Conservation (phyloP, 2,113 vertebrate genomes). For the Oceanodroma tethys region DNA sequence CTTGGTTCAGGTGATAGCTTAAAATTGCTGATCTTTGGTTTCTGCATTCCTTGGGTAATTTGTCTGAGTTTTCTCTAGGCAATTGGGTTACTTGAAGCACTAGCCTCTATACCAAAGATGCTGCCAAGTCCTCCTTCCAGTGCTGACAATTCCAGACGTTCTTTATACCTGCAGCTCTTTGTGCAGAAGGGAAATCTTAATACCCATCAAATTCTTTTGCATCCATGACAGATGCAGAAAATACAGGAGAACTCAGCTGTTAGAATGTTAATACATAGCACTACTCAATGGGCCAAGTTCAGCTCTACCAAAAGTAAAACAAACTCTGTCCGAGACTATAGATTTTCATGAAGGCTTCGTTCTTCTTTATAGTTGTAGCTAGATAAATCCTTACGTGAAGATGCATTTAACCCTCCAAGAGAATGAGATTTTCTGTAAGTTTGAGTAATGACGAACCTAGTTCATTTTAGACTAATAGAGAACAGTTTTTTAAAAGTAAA, state of each 20-base stretch:
- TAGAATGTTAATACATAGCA: neutral
- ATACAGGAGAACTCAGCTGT: neutral
- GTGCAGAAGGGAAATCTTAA: neutral
- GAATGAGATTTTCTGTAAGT: neutral
- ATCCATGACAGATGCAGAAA: neutral
- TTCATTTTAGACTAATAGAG: neutral
- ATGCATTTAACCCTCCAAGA: neutral
- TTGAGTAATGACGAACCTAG: neutral
- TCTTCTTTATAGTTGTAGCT: neutral
- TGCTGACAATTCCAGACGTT: accelerated
- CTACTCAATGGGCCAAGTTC: neutral
- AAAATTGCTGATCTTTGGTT: neutral
- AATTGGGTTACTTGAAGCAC: neutral
- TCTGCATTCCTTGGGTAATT: neutral
- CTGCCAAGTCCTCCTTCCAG: neutral
- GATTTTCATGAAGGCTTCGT: neutral
- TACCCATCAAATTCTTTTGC: neutral
- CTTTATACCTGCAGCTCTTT: neutral
- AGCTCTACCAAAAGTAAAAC: neutral
- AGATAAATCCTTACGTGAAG: neutral
- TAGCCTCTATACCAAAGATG: neutral
- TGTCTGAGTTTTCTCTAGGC: neutral
- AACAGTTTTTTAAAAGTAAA: neutral
- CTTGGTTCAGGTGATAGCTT: neutral
- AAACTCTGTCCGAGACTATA: neutral